phyloP scores from a whole-genome alignment of 2,797 vertebrate species.

The Rhabdophis nuchalis region DNA sequence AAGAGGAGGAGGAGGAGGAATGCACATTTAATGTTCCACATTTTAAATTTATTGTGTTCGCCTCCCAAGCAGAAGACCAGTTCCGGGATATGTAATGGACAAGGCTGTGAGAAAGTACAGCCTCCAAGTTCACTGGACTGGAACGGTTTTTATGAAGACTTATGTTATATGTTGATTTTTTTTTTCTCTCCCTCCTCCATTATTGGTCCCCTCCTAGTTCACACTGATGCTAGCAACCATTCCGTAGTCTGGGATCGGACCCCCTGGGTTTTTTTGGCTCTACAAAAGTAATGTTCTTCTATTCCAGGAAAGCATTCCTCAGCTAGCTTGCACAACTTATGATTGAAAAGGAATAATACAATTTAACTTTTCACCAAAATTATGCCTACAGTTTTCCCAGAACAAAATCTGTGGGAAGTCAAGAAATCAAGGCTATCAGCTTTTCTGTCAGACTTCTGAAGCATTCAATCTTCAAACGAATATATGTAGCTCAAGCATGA shows the following conservation, averaged over 20 bases:
- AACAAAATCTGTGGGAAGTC: background rate
- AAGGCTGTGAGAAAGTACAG: background rate
- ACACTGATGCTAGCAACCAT: background rate
- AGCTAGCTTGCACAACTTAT: background rate
- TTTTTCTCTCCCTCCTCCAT: background rate
- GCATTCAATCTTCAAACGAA: background rate
- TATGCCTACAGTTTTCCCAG: constrained; percentile 4
- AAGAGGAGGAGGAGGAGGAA: background rate
- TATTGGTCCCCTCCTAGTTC: background rate
- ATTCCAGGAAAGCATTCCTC: constrained; percentile 7
- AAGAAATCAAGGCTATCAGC: background rate
- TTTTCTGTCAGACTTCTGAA: background rate
- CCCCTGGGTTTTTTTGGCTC: background rate
- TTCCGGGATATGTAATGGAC: background rate
- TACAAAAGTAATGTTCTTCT: background rate
- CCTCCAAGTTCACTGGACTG: background rate
- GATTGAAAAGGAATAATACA: background rate
- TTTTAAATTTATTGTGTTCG: background rate
- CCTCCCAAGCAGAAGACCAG: background rate
- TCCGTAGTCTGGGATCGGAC: background rate
- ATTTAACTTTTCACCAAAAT: constrained; percentile 7
- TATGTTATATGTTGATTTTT: background rate
- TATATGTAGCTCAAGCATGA: background rate
- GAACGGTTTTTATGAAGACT: constrained; percentile 1
- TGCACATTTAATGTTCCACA: background rate